Conservation (phyloP, 2,888 invertebrate species). For the Cantharis flavilabris region DNA sequence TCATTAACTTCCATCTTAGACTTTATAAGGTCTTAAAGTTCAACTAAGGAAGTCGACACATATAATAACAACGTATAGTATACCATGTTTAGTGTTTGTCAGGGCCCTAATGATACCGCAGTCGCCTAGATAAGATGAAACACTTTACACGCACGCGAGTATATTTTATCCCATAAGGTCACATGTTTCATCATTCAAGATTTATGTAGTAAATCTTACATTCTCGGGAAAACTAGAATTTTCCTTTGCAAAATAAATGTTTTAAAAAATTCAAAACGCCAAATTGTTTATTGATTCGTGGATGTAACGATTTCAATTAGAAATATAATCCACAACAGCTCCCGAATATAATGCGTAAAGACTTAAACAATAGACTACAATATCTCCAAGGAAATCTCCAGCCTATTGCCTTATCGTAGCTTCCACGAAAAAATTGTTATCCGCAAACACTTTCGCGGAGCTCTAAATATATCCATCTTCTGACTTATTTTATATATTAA, state of each 20-base stretch:
- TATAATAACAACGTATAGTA: conserved; percentile 21
- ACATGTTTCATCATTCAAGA: conserved; percentile 18
- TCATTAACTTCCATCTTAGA: conserved; percentile 23
- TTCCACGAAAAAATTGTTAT: no score
- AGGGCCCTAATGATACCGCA: conserved; percentile 17
- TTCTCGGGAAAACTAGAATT: not conserved
- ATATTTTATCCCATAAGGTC: conserved; percentile 15
- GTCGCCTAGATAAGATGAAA: conserved; percentile 22
- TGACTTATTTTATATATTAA: no score
- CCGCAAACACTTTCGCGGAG: no score
- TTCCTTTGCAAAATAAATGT: not conserved
- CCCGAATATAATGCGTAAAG: no score
- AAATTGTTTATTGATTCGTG: no score
- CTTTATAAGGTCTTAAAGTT: conserved; percentile 29
- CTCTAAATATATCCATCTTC: no score
- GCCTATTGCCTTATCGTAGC: no score
- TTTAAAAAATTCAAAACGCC: not conserved
- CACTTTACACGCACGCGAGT: conserved; percentile 21
- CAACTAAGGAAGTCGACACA: conserved; percentile 15
- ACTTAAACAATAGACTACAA: no score
- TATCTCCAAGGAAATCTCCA: no score
- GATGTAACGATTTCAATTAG: not conserved
- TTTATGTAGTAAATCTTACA: conserved; percentile 10
- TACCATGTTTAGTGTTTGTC: conserved; percentile 22
- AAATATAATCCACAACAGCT: no score